A percentile compares a stretch with the other conserved stretches of the same genome.
These are phyloP conservation scores for Bufo bufo DNA, from an alignment of 2,113 vertebrate genomes.

Conservation along the genomic window DNA sequence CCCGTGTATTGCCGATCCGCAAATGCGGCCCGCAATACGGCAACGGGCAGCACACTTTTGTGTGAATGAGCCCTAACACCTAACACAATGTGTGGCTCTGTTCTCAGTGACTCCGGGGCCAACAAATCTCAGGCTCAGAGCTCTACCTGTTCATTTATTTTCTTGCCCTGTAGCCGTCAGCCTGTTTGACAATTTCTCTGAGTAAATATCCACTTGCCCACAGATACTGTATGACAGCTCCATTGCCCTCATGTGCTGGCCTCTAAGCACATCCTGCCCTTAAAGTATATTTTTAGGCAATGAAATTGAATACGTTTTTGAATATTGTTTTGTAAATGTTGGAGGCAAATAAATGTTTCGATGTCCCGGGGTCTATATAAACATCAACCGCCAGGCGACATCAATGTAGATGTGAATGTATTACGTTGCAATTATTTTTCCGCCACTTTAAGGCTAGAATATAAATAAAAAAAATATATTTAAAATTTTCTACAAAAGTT, in stretches of 20 bases:
- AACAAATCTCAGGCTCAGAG: not conserved
- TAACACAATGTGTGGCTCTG: no score
- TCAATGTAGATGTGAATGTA: not conserved
- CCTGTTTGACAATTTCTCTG: slow-evolving; percentile 8
- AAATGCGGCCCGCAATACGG: no score
- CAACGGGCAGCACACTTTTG: no score
- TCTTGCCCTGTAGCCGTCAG: not conserved
- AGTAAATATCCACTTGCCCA: not conserved
- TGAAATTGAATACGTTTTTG: not conserved
- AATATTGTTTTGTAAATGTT: not conserved
- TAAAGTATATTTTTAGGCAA: not conserved
- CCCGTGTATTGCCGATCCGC: no score
- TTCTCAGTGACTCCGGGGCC: no score
- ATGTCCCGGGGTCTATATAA: no score
- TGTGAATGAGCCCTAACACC: no score
- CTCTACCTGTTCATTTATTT: not conserved
- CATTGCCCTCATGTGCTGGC: no score
- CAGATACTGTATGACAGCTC: not conserved
- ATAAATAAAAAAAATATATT: no score
- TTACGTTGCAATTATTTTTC: not conserved
- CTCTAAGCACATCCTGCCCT: not conserved
- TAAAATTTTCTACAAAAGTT: no score
- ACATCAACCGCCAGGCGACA: not conserved
- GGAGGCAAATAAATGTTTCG: not conserved
- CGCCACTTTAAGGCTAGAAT: not conserved